Percentiles rank a stretch among this genome's conserved stretches.
Evolutionary conservation across 1,140 invertebrate genomes (phyloP).

Genomic region (Bombus polaris): DNA sequence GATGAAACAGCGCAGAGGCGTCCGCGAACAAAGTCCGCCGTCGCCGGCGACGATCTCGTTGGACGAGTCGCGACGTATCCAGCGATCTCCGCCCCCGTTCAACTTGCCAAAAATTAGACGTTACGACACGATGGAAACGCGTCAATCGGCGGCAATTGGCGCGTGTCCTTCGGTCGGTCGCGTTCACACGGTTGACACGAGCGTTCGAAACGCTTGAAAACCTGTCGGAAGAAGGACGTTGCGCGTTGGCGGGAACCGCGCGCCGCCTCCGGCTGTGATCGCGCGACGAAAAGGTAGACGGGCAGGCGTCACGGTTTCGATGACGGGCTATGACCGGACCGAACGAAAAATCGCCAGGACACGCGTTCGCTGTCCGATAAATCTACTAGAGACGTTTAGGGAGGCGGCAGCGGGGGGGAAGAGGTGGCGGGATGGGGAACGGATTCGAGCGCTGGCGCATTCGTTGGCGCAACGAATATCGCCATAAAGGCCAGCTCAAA

Average conservation of each 20-base stretch:
- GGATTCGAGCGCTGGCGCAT: conserved; percentile 2
- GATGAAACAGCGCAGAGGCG: conserved; percentile 59
- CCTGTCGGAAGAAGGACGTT: conserved; percentile 31
- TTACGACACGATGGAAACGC: background rate
- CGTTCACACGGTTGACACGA: background rate
- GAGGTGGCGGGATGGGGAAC: conserved; percentile 20
- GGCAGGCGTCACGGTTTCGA: conserved; percentile 11
- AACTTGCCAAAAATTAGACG: background rate
- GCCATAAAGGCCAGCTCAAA: conserved; percentile 71
- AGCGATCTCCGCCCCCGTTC: no score
- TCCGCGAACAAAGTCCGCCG: no score
- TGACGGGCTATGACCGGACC: conserved; percentile 13
- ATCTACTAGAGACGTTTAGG: conserved; percentile 53
- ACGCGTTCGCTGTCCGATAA: conserved; percentile 58
- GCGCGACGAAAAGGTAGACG: conserved; percentile 49
- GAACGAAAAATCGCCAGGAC: conserved; percentile 60
- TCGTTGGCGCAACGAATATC: conserved; percentile 61
- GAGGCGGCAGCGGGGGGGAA: background rate
- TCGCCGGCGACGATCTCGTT: no score
- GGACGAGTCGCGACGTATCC: no score
- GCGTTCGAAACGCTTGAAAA: background rate
- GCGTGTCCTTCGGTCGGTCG: background rate
- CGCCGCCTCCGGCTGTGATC: conserved; percentile 41
- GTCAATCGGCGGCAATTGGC: background rate
- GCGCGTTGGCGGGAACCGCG: conserved; percentile 56